Conservation (phyloP, 2,113 vertebrate species). For the Plotosus lineatus region DNA sequence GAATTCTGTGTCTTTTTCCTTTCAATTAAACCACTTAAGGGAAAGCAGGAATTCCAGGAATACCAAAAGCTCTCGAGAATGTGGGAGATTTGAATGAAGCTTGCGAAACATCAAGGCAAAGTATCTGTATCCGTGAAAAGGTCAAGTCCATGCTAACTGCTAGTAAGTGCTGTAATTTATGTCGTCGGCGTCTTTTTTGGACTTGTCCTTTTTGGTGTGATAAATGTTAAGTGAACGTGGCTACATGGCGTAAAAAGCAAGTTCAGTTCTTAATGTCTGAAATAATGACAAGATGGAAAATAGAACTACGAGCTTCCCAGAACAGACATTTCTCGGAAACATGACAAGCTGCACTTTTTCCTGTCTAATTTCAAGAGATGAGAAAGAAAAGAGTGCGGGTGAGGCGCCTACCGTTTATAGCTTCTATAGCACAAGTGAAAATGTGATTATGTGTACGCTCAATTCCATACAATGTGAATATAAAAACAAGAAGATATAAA, state of each 20-base stretch:
- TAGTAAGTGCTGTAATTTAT: slow-evolving; percentile 29
- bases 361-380: not conserved
- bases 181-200: slow-evolving; percentile 17
- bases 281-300: not conserved
- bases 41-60: not conserved
- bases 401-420: not conserved
- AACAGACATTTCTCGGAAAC: not conserved
- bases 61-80: not conserved
- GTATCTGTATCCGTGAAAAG: slow-evolving; percentile 42
- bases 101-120: slow-evolving; percentile 20
- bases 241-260: slow-evolving; percentile 1
- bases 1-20: not conserved
- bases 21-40: not conserved
- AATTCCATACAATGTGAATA: too few relatives aligned
- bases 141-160: slow-evolving; percentile 39
- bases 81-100: not conserved
- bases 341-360: not conserved
- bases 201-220: slow-evolving; percentile 30
- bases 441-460: not conserved
- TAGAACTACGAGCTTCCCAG: not conserved
- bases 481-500: not conserved
- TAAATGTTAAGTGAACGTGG: slow-evolving; percentile 44
- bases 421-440: not conserved
- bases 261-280: not conserved
- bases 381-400: too few relatives aligned